Percentiles rank a stretch among this genome's conserved stretches.
phyloP scores from a whole-genome alignment of 2,888 invertebrate genomes.

The Watsonalla binaria region DNA sequence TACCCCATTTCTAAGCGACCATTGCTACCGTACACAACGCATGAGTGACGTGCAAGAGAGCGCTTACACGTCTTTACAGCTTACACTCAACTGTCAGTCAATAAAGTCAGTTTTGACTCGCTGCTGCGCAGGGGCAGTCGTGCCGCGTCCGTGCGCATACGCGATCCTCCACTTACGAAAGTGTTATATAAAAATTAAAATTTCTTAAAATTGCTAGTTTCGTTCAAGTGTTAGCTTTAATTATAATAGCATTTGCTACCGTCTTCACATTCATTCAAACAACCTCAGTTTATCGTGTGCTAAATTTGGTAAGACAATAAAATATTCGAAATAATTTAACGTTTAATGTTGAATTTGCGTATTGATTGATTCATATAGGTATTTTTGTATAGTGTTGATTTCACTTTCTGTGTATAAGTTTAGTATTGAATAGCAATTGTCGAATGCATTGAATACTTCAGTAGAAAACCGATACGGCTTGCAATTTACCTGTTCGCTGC shows the following conservation, averaged over 20 bases:
- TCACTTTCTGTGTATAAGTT: conserved; percentile 55
- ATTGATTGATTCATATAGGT: not conserved
- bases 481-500: conserved; percentile 15
- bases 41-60: conserved; percentile 21
- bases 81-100: not conserved
- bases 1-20: conserved; percentile 26
- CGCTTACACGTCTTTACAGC: no score
- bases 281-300: not conserved
- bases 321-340: not conserved
- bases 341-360: not conserved
- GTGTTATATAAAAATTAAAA: conserved; percentile 51
- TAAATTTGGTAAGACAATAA: conserved; percentile 1
- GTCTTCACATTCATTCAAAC: not conserved
- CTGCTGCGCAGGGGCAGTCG: conserved; percentile 44
- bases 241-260: conserved; percentile 6
- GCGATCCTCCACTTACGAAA: conserved; percentile 29
- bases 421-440: conserved; percentile 21
- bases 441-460: conserved; percentile 11
- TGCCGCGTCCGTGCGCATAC: conserved; percentile 21
- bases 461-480: conserved; percentile 19
- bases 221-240: conserved; percentile 22
- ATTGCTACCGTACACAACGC: conserved; percentile 30
- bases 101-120: conserved; percentile 46
- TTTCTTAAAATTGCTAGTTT: conserved; percentile 21
- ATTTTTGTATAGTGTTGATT: conserved; percentile 32